A percentile compares a stretch with the other conserved stretches of the same genome.
Evolutionary conservation across 2,888 invertebrate species (phyloP).

Genomic region (Nemurella pictetii): DNA sequence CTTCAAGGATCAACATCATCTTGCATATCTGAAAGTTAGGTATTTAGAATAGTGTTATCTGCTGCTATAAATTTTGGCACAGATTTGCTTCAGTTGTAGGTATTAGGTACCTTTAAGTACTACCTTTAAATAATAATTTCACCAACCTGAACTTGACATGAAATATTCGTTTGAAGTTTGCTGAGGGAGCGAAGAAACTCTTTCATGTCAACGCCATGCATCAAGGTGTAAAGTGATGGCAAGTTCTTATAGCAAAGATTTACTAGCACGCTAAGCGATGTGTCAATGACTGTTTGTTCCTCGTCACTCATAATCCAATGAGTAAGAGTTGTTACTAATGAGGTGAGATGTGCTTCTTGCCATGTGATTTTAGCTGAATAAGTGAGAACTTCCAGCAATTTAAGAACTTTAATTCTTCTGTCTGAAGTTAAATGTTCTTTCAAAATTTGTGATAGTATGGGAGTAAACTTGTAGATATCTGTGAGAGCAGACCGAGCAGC

Average conservation of each 20-base stretch:
- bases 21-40: constrained; percentile 51
- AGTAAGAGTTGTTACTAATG: constrained; percentile 67
- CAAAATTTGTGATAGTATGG: constrained; percentile 63
- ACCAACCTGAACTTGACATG: constrained; percentile 52
- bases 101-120: too few species aligned
- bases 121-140: too few species aligned
- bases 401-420: constrained; percentile 64
- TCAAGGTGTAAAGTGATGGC: constrained; percentile 71
- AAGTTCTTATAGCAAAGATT: constrained; percentile 80
- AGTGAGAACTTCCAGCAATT: constrained; percentile 72
- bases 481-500: constrained; percentile 65
- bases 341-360: constrained; percentile 75
- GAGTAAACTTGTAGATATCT: constrained; percentile 71
- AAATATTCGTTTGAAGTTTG: constrained; percentile 55
- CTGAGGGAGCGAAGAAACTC: constrained; percentile 65
- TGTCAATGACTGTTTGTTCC: constrained; percentile 52
- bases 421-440: constrained; percentile 64
- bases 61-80: background rate
- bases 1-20: constrained; percentile 58
- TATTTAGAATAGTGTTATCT: background rate
- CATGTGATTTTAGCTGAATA: constrained; percentile 78
- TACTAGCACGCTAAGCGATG: constrained; percentile 70
- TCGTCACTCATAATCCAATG: constrained; percentile 64
- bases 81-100: too few species aligned
- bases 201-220: constrained; percentile 72